These are phyloP conservation scores for Eriocheir sinensis DNA, from an alignment of 1,140 invertebrate genomes.

Conservation along the genomic window DNA sequence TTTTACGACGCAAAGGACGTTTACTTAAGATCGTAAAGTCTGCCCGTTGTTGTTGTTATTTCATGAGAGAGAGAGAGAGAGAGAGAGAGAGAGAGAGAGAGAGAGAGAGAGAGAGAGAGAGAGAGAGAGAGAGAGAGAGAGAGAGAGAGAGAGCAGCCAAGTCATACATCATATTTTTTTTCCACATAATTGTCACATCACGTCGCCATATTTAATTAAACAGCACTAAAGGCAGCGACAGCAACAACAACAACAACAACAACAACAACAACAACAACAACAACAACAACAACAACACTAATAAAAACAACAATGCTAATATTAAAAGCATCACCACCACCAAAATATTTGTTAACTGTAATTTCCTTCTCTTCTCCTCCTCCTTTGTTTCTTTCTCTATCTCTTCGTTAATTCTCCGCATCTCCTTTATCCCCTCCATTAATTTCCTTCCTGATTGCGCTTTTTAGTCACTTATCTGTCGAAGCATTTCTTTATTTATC, in stretches of 20 bases:
- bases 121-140: constrained; percentile 7
- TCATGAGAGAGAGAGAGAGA: constrained; percentile 20
- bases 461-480: too few species aligned
- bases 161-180: constrained; percentile 2
- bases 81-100: constrained; percentile 22
- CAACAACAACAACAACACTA: neutral
- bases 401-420: too few species aligned
- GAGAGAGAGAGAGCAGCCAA: neutral
- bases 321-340: neutral
- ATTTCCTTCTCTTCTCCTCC: neutral
- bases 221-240: neutral
- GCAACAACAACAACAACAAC: neutral
- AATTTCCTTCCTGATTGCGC: too few species aligned
- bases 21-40: too few species aligned
- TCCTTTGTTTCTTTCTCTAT: too few species aligned
- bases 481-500: too few species aligned
- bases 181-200: neutral
- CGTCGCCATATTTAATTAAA: neutral
- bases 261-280: neutral
- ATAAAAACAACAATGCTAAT: neutral
- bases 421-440: too few species aligned
- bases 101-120: constrained; percentile 1
- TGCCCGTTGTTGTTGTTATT: neutral
- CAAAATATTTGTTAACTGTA: neutral
- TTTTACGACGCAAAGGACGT: too few species aligned